phyloP scores from a whole-genome alignment of 2,888 invertebrate species.

The Sinotaia quadrata region DNA sequence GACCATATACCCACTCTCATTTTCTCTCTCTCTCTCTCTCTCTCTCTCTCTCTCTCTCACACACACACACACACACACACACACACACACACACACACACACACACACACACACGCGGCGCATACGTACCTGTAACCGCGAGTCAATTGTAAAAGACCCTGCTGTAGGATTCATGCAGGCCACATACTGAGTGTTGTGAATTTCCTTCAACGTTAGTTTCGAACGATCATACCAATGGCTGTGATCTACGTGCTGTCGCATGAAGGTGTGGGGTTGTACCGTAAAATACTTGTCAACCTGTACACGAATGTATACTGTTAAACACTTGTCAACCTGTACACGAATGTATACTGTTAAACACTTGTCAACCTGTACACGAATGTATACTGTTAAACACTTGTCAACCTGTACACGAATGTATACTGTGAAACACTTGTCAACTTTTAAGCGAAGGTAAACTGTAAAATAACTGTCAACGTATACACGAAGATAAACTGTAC shows the following conservation, averaged over 20 bases:
- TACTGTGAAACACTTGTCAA: too few relatives aligned
- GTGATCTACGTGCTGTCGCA: slow-evolving; percentile 95
- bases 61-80: slow-evolving; percentile 7
- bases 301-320: slow-evolving; percentile 86
- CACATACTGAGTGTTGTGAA: slow-evolving; percentile 96
- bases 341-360: slow-evolving; percentile 95
- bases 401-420: slow-evolving; percentile 80
- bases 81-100: slow-evolving; percentile 1
- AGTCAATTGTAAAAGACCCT: slow-evolving; percentile 96
- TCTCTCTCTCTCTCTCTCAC: slow-evolving; percentile 2
- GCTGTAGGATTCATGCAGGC: slow-evolving; percentile 99
- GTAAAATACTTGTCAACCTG: slow-evolving; percentile 92
- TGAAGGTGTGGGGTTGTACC: slow-evolving; percentile 95
- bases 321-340: slow-evolving; percentile 85
- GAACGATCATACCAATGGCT: slow-evolving; percentile 96
- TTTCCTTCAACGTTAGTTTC: slow-evolving; percentile 90
- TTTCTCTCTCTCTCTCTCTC: not conserved
- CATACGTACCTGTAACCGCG: slow-evolving; percentile 81
- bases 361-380: slow-evolving; percentile 80
- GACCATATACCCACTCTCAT: too few relatives aligned
- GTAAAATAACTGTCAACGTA: too few relatives aligned
- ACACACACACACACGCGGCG: not conserved
- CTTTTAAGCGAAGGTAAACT: too few relatives aligned
- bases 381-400: slow-evolving; percentile 94
- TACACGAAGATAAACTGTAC: too few relatives aligned